phyloP scores from a whole-genome alignment of 2,113 vertebrate species.

The Sclerurus mexicanus region DNA sequence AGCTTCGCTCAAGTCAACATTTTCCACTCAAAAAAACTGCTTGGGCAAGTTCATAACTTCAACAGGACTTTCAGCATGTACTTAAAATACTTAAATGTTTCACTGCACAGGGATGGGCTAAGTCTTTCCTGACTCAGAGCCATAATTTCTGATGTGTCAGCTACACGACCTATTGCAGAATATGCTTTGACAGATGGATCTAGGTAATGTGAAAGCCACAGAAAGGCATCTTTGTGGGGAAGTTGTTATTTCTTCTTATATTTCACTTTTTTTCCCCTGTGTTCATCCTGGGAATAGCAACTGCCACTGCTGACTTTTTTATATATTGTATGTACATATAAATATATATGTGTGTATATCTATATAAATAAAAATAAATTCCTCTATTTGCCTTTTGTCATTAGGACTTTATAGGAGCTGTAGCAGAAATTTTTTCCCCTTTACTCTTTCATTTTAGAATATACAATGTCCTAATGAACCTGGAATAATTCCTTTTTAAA shows the following conservation, averaged over 20 bases:
- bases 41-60: not conserved
- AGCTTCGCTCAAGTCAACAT: not conserved
- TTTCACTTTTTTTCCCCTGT: not conserved
- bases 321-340: not conserved
- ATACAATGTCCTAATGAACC: not conserved
- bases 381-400: not conserved
- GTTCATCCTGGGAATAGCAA: not conserved
- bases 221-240: not conserved
- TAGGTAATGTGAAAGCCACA: not conserved
- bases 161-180: not conserved
- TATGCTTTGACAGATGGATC: constrained; percentile 16
- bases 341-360: not conserved
- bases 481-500: not conserved
- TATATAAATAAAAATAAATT: not conserved
- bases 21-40: not conserved
- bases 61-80: not conserved
- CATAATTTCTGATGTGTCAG: not conserved
- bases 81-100: constrained; percentile 33
- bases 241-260: not conserved
- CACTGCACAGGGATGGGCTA: not conserved
- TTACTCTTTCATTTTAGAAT: not conserved
- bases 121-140: constrained; percentile 6
- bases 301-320: not conserved
- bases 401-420: not conserved
- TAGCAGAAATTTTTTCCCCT: not conserved